Evolutionary conservation across 2,797 vertebrate species (phyloP), one percentile per base, ranked within the genome.

Genomic region (Chloroceryle inda): DNA sequence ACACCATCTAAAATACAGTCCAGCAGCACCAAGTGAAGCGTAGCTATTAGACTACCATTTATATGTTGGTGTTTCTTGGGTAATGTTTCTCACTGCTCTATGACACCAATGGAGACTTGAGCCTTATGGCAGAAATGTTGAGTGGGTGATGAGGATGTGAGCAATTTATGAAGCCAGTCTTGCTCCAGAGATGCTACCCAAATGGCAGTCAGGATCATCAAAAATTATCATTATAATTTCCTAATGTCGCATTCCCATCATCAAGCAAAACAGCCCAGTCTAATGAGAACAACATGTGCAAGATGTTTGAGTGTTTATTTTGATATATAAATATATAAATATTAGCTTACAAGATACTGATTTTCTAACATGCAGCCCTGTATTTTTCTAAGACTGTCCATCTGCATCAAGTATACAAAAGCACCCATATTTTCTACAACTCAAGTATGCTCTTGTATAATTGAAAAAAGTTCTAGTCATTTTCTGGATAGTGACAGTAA

Each of bases 291-390:
- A 58, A 56, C 66, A 85, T 69, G 33, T 80, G 42, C n/a, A 44
- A 93, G 85, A 66, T 73, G 16, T 84, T 75, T 86, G 83, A 69
- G n/a, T 81, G 84, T 88, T 91, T 94, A 96, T 76, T 90, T 94
- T 94, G 68, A 83, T 72, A 64, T 82, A 88, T 83, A 94, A 93
- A 85, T 90, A 94, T 92, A 91, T 94, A 89, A 95, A 82, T 86
- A 45, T 58, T 90, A 73, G 77, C 47, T 88, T 74, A n/a, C 4
- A 22, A 23, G 20, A 31, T 92, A 59, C 44, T 87, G 77, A 56
- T 92, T 90, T 85, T 73, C 68, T 92, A 50, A 27, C 37, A 64
- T 19, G 45, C 42, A 78, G 26, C 33, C 45, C 82, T 84, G 75
- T 92, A 27, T 78, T 94, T 93, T 95, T 82, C 47, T 82, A 59